Percentiles rank a stretch among this genome's conserved stretches.
Evolutionary conservation across 1,140 invertebrate species (phyloP).

Genomic region (Cydia amplana): DNA sequence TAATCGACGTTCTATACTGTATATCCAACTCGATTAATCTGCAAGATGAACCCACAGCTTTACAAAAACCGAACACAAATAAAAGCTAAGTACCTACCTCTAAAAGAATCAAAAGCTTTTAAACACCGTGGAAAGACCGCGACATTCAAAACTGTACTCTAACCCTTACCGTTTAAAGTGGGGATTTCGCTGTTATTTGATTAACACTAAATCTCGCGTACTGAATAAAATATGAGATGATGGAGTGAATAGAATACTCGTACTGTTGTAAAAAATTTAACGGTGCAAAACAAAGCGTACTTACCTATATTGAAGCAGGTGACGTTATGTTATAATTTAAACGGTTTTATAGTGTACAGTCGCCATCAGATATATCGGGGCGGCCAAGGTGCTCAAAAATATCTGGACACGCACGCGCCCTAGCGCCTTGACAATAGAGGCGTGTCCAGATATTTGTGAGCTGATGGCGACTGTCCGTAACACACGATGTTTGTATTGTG

Average conservation of each 20-base stretch:
- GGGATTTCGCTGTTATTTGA: neutral
- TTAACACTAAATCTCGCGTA: neutral
- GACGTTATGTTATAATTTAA: no score
- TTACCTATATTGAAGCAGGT: neutral
- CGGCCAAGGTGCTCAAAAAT: no score
- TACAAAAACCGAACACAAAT: neutral
- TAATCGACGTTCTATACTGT: no score
- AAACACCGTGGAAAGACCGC: neutral
- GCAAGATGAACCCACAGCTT: neutral
- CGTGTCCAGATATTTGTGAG: no score
- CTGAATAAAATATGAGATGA: slow-evolving; percentile 7
- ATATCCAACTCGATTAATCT: no score
- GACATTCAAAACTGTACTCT: neutral
- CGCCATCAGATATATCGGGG: no score
- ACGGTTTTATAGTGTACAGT: neutral
- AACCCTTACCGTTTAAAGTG: neutral
- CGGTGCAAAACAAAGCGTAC: slow-evolving; percentile 1
- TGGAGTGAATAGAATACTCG: no score
- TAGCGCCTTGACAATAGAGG: no score
- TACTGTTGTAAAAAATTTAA: slow-evolving; percentile 1
- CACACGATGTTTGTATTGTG: neutral
- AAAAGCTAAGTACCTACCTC: no score
- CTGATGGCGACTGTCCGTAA: no score
- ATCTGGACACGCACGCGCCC: no score
- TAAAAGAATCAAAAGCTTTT: neutral